Base-by-base conservation (phyloP, 2,797 vertebrate species). In the Karalla daura region DNA sequence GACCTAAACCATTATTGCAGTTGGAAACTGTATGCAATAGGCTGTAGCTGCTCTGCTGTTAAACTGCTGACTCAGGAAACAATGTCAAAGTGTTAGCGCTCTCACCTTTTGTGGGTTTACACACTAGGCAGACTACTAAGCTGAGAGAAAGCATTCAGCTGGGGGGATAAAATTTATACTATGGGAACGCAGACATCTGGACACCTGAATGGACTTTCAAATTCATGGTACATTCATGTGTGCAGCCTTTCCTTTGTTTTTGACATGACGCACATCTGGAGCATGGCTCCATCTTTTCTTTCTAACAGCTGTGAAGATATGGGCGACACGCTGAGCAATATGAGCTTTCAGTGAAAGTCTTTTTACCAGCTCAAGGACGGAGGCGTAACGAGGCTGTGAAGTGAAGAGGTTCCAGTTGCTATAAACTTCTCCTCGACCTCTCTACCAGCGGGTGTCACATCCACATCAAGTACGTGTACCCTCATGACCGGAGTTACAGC, bases 381-480 rank as follows among this genome's bases (percentile, higher is more conserved):
- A 13, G 20, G n/a, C 12, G 39, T 25, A 15, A n/a, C n/a, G 18
- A 23, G 3, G 27, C 15, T 37, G 36, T n/a, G 36, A 6, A 12
- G 4, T 54, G 32, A 52, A 25, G 15, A 7, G 7, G 17, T 18
- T 20, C 21, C 28, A 17, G 23, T 30, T 36, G 30, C 1, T 47
- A 11, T 25, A 21, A 12, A 30, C 17, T 14, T 32, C 13, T 20
- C 1, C 27, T 21, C 43, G 10, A 54, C 21, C 10, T 6, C 44
- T 20, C 44, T 40, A 25, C 56, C n/a, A 52, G 59, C 54, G 63
- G 13, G 27, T 65, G 54, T 76, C 62, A 65, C 39, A 63, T 24
- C 13, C 43, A 70, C 32, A 47, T 61, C 64, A 59, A 69, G 66
- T 59, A 73, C 68, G 76, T 53, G 46, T 50, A 51, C 49, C 30